These are phyloP conservation scores for Lerema accius DNA, from an alignment of 1,140 invertebrate genomes.

Conservation along the genomic window DNA sequence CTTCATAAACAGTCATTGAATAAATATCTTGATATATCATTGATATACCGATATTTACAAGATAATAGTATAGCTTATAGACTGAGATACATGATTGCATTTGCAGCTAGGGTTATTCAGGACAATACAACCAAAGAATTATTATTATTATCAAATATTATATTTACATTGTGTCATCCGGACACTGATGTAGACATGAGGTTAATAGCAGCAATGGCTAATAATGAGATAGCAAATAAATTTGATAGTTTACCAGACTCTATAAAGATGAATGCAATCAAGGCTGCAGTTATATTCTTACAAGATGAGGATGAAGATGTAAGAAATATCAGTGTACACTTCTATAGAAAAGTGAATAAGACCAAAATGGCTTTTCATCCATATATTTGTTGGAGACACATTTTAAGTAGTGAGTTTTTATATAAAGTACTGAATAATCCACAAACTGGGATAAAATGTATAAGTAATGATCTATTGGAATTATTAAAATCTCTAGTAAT, in stretches of 20 bases:
- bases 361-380: conserved; percentile 50
- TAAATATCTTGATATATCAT: conserved; percentile 31
- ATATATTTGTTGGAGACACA: conserved; percentile 61
- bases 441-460: conserved; percentile 38
- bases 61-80: conserved; percentile 47
- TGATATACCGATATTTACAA: conserved; percentile 38
- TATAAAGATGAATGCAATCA: conserved; percentile 63
- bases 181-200: conserved; percentile 68
- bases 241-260: conserved; percentile 50
- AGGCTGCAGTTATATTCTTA: conserved; percentile 62
- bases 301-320: conserved; percentile 79
- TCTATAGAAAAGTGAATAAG: conserved; percentile 51
- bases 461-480: conserved; percentile 49
- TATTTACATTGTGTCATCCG: conserved; percentile 56
- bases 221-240: conserved; percentile 63
- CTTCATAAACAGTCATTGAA: conserved; percentile 38
- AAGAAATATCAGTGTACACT: conserved; percentile 59
- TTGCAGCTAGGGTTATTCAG: conserved; percentile 50
- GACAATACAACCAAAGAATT: conserved; percentile 39
- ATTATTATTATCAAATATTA: conserved; percentile 49
- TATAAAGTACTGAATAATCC: conserved; percentile 43
- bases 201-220: conserved; percentile 59
- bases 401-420: conserved; percentile 61
- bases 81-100: conserved; percentile 66
- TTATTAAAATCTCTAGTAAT: conserved; percentile 34